phyloP scores from a whole-genome alignment of 2,113 vertebrate genomes.

The Spea bombifrons region DNA sequence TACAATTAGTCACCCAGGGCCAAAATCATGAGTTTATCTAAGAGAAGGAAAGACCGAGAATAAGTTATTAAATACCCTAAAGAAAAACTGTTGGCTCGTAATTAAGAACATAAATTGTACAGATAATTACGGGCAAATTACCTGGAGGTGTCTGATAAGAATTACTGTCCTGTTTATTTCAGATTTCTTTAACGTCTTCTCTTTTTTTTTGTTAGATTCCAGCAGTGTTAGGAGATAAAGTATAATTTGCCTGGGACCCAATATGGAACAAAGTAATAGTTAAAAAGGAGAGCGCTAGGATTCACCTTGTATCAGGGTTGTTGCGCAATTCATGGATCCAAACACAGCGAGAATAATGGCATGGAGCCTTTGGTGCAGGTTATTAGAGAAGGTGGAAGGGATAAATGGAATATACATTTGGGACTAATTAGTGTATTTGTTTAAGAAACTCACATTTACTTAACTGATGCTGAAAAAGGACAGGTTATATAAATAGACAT shows the following conservation, averaged over 20 bases:
- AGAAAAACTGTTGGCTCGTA: conserved; percentile 45
- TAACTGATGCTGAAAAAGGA: conserved; percentile 17
- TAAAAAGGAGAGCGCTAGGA: conserved; percentile 3
- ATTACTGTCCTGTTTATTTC: conserved; percentile 46
- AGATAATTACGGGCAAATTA: conserved; percentile 44
- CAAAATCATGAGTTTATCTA: conserved; percentile 30
- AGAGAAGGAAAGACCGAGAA: conserved; percentile 30
- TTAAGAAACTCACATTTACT: conserved; percentile 39
- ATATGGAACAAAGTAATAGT: no score
- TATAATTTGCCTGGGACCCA: conserved; percentile 9
- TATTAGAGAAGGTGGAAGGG: conserved; percentile 32
- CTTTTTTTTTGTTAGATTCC: conserved; percentile 11
- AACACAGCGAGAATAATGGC: conserved; percentile 13
- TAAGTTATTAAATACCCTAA: conserved; percentile 45
- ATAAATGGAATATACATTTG: conserved; percentile 37
- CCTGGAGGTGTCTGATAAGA: conserved; percentile 43
- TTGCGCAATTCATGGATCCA: conserved; percentile 18
- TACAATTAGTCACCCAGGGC: conserved; percentile 37
- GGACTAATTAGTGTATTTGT: conserved; percentile 40
- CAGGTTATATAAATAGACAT: conserved; percentile 25
- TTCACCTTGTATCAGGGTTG: conserved; percentile 1
- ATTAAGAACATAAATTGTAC: conserved; percentile 47
- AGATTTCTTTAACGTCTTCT: conserved; percentile 28
- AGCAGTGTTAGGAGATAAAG: conserved; percentile 24
- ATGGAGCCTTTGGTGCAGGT: conserved; percentile 21